Percentiles rank a stretch among this genome's conserved stretches.
Evolutionary conservation across 2,113 vertebrate species (phyloP).

Genomic region (Engraulis encrasicolus): DNA sequence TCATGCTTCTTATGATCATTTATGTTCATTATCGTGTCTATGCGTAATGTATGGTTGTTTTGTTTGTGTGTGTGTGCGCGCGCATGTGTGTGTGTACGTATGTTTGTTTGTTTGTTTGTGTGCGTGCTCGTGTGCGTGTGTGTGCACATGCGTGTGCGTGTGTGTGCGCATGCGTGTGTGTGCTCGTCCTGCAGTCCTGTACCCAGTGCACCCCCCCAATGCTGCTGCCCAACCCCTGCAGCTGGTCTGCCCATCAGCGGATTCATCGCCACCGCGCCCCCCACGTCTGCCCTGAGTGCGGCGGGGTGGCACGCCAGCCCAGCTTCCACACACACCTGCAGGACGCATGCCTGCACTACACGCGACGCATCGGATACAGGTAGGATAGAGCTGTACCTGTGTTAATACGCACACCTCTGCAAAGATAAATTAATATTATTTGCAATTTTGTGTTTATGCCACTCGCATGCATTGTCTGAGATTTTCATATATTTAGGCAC

Average conservation of each 20-base stretch:
- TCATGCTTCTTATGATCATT: no score
- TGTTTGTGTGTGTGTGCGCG: no score
- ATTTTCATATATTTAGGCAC: no score
- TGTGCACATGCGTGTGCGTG: rapidly evolving
- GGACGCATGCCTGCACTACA: conserved; percentile 89
- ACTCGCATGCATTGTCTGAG: no score
- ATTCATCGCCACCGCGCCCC: conserved; percentile 86
- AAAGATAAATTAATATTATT: background rate
- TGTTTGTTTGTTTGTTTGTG: background rate
- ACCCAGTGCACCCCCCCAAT: conserved; percentile 84
- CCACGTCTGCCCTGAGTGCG: conserved; percentile 91
- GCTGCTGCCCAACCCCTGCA: conserved; percentile 91
- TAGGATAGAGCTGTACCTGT: conserved; percentile 47
- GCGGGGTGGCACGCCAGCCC: conserved; percentile 78
- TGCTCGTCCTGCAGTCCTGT: conserved; percentile 75
- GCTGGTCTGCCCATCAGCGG: conserved; percentile 87
- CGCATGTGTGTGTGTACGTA: no score
- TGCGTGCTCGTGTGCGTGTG: background rate
- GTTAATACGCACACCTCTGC: background rate
- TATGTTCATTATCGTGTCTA: no score
- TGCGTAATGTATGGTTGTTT: no score
- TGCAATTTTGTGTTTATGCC: no score
- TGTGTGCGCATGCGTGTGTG: background rate
- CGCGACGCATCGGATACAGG: conserved; percentile 93
- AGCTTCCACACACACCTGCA: conserved; percentile 83